A percentile compares a stretch with the other conserved stretches of the same genome.
Conservation (phyloP, 2,888 invertebrate genomes). For the Celastrina argiolus region DNA sequence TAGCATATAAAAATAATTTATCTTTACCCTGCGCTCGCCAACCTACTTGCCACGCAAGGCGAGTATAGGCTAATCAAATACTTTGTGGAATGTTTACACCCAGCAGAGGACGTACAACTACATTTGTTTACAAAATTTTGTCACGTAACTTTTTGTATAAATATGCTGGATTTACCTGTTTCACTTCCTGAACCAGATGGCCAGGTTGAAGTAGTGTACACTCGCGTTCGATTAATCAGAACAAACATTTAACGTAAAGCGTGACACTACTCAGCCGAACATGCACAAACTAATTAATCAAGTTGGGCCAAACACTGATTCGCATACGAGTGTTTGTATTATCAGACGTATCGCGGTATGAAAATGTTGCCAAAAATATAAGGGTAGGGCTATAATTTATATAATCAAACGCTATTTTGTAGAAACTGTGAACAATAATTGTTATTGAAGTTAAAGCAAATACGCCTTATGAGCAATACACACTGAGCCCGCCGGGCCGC, state of each 20-base stretch:
- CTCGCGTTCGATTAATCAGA: not conserved
- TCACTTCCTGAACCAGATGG: not conserved
- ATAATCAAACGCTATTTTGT: not conserved
- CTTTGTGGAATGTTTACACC: too few species aligned
- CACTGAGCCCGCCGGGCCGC: too few species aligned
- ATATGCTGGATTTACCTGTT: too few species aligned
- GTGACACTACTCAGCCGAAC: constrained; percentile 12
- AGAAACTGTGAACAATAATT: not conserved
- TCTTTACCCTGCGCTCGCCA: too few species aligned
- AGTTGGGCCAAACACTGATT: constrained; percentile 6
- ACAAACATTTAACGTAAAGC: constrained; percentile 16
- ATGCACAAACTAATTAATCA: constrained; percentile 20
- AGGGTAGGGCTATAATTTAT: not conserved
- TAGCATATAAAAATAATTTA: too few species aligned
- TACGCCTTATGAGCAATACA: too few species aligned
- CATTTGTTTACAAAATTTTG: too few species aligned
- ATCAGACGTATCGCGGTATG: not conserved
- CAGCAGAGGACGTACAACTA: too few species aligned
- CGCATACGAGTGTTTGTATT: not conserved
- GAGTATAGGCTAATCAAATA: too few species aligned
- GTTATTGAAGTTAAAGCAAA: too few species aligned
- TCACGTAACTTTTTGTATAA: too few species aligned
- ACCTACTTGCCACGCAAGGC: too few species aligned
- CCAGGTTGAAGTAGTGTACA: not conserved
- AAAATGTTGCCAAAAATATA: not conserved